Conservation (phyloP, 2,888 invertebrate species). For the Scaptomyza caliginosa region DNA sequence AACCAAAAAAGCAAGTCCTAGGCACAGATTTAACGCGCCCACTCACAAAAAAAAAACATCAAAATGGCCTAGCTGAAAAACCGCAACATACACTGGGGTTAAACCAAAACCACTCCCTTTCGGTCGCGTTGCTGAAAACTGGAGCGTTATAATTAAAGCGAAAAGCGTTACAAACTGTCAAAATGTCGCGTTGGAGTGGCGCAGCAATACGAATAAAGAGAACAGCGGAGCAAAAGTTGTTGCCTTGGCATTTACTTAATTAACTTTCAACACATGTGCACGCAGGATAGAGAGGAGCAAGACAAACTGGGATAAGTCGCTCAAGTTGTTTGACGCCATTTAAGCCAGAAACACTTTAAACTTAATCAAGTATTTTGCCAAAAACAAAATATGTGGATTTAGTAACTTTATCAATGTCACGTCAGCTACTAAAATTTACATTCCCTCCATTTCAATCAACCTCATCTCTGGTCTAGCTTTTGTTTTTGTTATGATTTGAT, state of each 20-base stretch:
- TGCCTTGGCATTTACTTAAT: slow-evolving; percentile 55
- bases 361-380: slow-evolving; percentile 35
- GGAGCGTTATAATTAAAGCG: slow-evolving; percentile 61
- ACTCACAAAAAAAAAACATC: slow-evolving; percentile 17
- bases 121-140: slow-evolving; percentile 5
- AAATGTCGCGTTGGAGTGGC: slow-evolving; percentile 41
- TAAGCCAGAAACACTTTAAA: slow-evolving; percentile 45
- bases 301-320: slow-evolving; percentile 7
- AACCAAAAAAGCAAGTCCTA: slow-evolving; percentile 13
- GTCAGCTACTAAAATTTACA: no score
- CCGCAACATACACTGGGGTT: slow-evolving; percentile 30
- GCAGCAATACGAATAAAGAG: background rate
- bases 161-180: slow-evolving; percentile 59
- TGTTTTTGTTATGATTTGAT: slow-evolving; percentile 66
- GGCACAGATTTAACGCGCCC: slow-evolving; percentile 27
- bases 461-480: no score
- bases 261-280: slow-evolving; percentile 61
- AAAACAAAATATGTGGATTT: background rate
- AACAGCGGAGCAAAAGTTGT: background rate
- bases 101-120: slow-evolving; percentile 9
- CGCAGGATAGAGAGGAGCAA: background rate
- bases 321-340: slow-evolving; percentile 13
- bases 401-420: slow-evolving; percentile 39
- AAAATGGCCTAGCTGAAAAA: slow-evolving; percentile 4
- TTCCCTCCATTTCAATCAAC: no score